Evolutionary conservation across 1,140 invertebrate species (phyloP).

Genomic region (Drosophila ercepeae): DNA sequence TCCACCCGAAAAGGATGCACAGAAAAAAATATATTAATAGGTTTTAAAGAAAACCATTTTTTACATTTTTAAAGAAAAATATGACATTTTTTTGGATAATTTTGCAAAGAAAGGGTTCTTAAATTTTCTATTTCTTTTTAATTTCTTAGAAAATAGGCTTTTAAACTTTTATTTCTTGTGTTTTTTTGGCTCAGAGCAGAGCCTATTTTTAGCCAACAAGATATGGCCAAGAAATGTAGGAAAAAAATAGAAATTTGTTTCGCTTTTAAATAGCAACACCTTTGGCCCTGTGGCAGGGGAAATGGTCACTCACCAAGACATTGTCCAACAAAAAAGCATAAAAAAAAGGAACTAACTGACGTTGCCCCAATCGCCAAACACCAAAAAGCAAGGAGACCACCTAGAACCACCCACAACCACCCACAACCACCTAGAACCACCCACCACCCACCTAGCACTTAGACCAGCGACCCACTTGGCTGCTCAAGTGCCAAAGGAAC

Average conservation of each 20-base stretch:
- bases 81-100: too few relatives aligned
- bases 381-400: background rate
- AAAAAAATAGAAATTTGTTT: conserved; percentile 30
- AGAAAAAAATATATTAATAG: conserved; percentile 9
- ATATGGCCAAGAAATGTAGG: conserved; percentile 24
- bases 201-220: conserved; percentile 53
- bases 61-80: background rate
- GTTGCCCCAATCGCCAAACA: background rate
- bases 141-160: background rate
- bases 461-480: conserved; percentile 52
- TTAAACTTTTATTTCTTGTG: too few relatives aligned
- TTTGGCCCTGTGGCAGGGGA: conserved; percentile 7
- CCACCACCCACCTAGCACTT: conserved; percentile 20
- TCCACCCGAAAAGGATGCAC: conserved; percentile 17
- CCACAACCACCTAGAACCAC: background rate
- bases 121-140: background rate
- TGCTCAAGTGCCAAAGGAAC: conserved; percentile 56
- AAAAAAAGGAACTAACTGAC: background rate
- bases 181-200: conserved; percentile 13
- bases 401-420: background rate
- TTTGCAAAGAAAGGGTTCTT: too few relatives aligned
- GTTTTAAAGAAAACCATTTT: background rate
- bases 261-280: conserved; percentile 42
- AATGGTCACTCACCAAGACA: conserved; percentile 45
- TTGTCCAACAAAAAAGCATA: background rate